Evolutionary conservation across 2,797 vertebrate genomes (phyloP).

Genomic region (Rhinoraja longicauda): DNA sequence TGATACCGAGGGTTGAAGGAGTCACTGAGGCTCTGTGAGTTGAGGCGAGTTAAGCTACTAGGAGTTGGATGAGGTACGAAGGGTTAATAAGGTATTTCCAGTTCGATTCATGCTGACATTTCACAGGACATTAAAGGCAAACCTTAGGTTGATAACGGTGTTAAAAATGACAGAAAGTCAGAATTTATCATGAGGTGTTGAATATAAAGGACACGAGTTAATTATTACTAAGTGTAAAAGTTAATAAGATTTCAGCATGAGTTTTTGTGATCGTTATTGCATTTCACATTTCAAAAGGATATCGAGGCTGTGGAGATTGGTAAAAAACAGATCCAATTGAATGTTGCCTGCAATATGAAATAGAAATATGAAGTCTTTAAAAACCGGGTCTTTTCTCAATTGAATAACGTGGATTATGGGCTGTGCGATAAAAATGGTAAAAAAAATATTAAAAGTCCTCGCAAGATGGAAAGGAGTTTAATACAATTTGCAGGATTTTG

Average conservation of each 20-base stretch:
- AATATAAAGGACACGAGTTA: neutral
- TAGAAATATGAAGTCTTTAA: neutral
- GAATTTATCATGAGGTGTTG: neutral
- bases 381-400: neutral
- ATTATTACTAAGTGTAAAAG: neutral
- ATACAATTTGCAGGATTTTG: neutral
- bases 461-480: neutral
- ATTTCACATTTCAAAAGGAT: neutral
- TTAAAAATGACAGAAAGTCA: neutral
- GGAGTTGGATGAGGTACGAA: neutral
- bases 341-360: neutral
- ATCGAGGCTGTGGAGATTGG: neutral
- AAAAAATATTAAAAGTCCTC: constrained; percentile 26
- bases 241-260: neutral
- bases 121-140: neutral
- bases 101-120: neutral
- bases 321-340: neutral
- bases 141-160: neutral
- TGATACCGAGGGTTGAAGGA: neutral
- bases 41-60: neutral
- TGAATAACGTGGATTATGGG: neutral
- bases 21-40: neutral
- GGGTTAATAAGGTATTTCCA: neutral
- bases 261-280: neutral
- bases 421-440: neutral